phyloP scores from a whole-genome alignment of 2,888 invertebrate genomes.

The Therioaphis trifolii region DNA sequence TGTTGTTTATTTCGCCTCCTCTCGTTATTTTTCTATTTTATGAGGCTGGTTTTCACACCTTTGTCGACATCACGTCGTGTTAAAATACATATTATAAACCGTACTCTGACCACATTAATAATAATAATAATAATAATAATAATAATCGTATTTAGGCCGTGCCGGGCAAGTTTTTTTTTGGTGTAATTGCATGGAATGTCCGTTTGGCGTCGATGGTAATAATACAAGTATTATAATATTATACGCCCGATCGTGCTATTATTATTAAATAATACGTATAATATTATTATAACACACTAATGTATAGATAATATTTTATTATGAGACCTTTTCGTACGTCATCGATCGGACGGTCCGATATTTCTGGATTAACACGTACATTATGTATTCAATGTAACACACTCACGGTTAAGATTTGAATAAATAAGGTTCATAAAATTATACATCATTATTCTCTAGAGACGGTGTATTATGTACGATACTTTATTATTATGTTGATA shows the following conservation, averaged over 20 bases:
- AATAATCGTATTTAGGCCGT: constrained; percentile 22
- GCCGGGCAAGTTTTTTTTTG: neutral
- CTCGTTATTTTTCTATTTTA: constrained; percentile 26
- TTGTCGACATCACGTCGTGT: neutral
- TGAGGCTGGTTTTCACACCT: constrained; percentile 43
- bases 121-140: neutral
- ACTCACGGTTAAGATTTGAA: too few relatives aligned
- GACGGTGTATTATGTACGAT: too few relatives aligned
- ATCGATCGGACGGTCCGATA: too few relatives aligned
- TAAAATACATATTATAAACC: neutral
- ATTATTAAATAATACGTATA: neutral
- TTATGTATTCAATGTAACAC: too few relatives aligned
- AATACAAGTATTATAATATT: neutral
- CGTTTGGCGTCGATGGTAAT: neutral
- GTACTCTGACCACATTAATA: neutral
- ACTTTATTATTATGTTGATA: too few relatives aligned
- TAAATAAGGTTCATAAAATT: too few relatives aligned
- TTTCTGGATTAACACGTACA: too few relatives aligned
- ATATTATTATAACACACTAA: too few relatives aligned
- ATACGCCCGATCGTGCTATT: neutral
- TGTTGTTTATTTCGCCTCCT: constrained; percentile 27
- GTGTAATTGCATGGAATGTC: constrained; percentile 20
- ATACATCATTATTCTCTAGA: too few relatives aligned
- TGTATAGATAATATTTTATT: too few relatives aligned
- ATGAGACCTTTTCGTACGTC: too few relatives aligned